Conservation (phyloP, 2,113 vertebrate species). For the Leiothrix lutea region DNA sequence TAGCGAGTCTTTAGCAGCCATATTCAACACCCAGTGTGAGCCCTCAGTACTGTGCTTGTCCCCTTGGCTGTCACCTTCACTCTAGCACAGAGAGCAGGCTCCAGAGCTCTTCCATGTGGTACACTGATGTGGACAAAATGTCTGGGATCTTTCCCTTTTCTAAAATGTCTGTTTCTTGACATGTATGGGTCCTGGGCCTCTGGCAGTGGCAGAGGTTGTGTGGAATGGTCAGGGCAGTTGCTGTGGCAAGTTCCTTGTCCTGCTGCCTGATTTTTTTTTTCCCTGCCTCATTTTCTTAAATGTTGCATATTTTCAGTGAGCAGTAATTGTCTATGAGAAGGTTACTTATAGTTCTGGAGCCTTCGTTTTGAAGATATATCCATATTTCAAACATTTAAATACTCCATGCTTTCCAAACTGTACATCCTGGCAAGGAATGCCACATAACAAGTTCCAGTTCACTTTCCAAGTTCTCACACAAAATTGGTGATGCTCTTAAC, state of each 20-base stretch:
- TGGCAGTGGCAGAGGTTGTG: not conserved
- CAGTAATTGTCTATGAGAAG: rapidly evolving
- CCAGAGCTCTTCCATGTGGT: not conserved
- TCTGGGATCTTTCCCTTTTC: not conserved
- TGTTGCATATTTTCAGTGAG: not conserved
- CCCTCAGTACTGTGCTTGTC: rapidly evolving
- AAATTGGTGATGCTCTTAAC: not conserved
- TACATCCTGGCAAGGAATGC: not conserved
- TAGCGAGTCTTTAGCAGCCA: not conserved
- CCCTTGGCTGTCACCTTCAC: rapidly evolving
- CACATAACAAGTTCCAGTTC: not conserved
- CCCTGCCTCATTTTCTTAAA: not conserved
- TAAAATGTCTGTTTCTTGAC: not conserved
- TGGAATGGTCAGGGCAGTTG: not conserved
- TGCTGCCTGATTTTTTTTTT: not conserved
- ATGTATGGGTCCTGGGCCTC: not conserved
- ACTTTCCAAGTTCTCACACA: not conserved
- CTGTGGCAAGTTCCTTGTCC: rapidly evolving
- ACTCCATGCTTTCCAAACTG: not conserved
- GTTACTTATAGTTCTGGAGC: not conserved
- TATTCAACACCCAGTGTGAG: rapidly evolving
- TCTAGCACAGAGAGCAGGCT: rapidly evolving
- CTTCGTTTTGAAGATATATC: not conserved
- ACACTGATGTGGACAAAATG: not conserved
- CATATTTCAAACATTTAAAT: not conserved